Conservation (phyloP, 2,113 vertebrate genomes). For the Chascanopsetta lugubris region DNA sequence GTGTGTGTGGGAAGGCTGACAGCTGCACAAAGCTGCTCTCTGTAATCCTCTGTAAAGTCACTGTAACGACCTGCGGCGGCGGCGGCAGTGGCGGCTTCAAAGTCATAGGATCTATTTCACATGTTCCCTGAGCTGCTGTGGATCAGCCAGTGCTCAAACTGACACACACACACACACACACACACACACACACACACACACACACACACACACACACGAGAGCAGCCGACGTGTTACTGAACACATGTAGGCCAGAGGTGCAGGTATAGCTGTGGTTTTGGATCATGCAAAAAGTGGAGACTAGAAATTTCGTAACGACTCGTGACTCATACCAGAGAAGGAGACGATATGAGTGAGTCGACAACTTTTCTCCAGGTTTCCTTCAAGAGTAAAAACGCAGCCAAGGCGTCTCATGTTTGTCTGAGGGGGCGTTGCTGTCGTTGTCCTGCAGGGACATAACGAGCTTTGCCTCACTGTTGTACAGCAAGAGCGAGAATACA, state of each 20-base stretch:
- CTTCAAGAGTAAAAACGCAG: background rate
- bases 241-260: background rate
- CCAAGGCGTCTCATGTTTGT: constrained; percentile 47
- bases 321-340: too few relatives aligned
- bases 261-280: background rate
- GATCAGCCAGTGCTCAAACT: background rate
- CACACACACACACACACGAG: too few relatives aligned
- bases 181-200: too few relatives aligned
- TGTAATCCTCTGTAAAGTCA: constrained; percentile 54
- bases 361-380: too few relatives aligned
- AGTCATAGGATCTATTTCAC: constrained; percentile 25
- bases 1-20: constrained; percentile 55
- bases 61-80: constrained; percentile 28
- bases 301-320: too few relatives aligned
- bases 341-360: too few relatives aligned
- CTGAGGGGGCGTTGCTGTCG: constrained; percentile 38
- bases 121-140: constrained; percentile 4
- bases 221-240: background rate
- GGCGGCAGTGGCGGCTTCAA: constrained; percentile 61
- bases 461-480: constrained; percentile 34
- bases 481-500: constrained; percentile 40
- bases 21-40: constrained; percentile 63
- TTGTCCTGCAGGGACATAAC: constrained; percentile 39
- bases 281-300: background rate
- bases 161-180: too few relatives aligned